Evolutionary conservation across 2,888 invertebrate genomes (phyloP).

Genomic region (Spodoptera exigua): DNA sequence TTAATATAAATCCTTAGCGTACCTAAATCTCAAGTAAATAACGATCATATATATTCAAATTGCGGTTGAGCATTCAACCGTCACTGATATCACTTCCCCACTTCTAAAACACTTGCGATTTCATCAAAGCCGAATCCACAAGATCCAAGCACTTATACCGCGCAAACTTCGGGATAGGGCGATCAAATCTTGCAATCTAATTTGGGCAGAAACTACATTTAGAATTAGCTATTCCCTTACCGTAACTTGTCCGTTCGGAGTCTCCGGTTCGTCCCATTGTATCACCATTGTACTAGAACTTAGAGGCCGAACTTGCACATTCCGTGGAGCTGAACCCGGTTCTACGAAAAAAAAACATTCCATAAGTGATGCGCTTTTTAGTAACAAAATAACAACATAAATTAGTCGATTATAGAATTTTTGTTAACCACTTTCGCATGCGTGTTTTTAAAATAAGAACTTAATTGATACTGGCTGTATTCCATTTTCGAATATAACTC

Average conservation of each 20-base stretch:
- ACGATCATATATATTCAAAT: too few species aligned
- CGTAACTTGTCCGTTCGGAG: constrained; percentile 98
- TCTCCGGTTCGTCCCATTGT: constrained; percentile 99
- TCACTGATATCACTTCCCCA: constrained; percentile 1
- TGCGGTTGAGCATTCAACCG: too few species aligned
- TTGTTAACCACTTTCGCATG: constrained; percentile 45
- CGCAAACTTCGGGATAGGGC: constrained; percentile 44
- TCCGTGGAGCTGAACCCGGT: constrained; percentile 98
- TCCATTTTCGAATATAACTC: background rate
- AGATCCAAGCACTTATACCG: constrained; percentile 22
- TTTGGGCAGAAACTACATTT: constrained; percentile 38
- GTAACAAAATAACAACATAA: background rate
- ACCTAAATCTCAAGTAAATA: too few species aligned
- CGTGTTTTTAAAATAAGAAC: constrained; percentile 6
- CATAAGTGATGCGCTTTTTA: constrained; percentile 5
- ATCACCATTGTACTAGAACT: constrained; percentile 99
- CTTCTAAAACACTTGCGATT: constrained; percentile 22
- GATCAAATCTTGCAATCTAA: constrained; percentile 55
- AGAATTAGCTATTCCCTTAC: constrained; percentile 86
- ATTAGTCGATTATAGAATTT: constrained; percentile 44
- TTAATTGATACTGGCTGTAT: background rate
- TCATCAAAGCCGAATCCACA: constrained; percentile 40
- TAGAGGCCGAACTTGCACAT: constrained; percentile 97
- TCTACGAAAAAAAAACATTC: constrained; percentile 87
- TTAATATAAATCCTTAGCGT: too few species aligned